Conservation (phyloP, 1,140 invertebrate genomes). For the Drosophila subobscura region DNA sequence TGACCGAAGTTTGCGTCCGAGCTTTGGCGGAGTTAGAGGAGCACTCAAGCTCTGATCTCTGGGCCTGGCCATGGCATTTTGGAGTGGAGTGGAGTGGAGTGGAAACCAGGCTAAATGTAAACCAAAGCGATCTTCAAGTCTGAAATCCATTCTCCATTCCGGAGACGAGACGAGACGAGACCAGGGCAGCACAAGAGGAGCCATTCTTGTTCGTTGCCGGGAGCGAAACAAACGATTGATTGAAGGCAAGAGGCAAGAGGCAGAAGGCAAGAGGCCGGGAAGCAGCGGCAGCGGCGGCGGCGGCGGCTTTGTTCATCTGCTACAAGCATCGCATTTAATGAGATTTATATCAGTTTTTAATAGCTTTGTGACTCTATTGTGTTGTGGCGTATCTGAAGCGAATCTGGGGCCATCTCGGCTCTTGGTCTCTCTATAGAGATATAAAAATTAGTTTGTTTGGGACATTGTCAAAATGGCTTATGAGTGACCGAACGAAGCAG, state of each 20-base stretch:
- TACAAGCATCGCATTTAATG: slow-evolving; percentile 79
- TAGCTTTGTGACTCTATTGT: slow-evolving; percentile 79
- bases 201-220: slow-evolving; percentile 67
- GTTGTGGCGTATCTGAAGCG: slow-evolving; percentile 50
- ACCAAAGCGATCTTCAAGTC: slow-evolving; percentile 15
- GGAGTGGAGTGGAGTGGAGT: slow-evolving; percentile 14
- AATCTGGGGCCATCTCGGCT: slow-evolving; percentile 48
- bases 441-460: slow-evolving; percentile 63
- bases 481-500: slow-evolving; percentile 29
- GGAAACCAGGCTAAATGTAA: slow-evolving; percentile 11
- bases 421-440: slow-evolving; percentile 36
- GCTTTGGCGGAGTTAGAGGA: slow-evolving; percentile 22
- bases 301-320: slow-evolving; percentile 73
- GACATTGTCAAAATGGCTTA: slow-evolving; percentile 61
- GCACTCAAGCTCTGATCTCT: slow-evolving; percentile 23
- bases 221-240: slow-evolving; percentile 76
- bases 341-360: slow-evolving; percentile 81
- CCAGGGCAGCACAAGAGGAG: slow-evolving; percentile 32
- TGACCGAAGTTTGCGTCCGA: slow-evolving; percentile 45
- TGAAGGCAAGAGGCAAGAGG: slow-evolving; percentile 45
- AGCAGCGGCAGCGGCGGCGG: slow-evolving; percentile 16
- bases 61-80: slow-evolving; percentile 51
- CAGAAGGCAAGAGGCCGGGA: background rate
- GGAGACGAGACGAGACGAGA: too few relatives aligned
- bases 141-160: too few relatives aligned